Base-by-base conservation (phyloP, 2,888 invertebrate genomes). In the Carterocephalus palaemon region DNA sequence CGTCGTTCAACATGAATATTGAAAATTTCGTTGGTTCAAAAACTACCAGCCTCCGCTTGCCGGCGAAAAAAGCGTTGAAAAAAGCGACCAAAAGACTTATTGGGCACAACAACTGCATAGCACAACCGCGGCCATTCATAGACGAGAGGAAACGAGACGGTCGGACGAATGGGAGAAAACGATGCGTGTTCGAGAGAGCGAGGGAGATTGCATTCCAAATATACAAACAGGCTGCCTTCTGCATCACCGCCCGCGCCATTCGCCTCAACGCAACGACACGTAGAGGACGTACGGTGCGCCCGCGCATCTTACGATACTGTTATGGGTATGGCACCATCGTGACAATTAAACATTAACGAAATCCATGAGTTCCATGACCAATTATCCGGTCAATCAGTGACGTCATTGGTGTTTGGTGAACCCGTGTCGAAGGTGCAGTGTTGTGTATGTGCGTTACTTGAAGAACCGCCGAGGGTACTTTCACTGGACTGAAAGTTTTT, bases 401-500 rank as follows among this genome's bases (percentile, higher is more conserved):
- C 69, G 65, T 71, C 64, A 71, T 57, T 52, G 57, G 64, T 70
- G 65, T 65, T 65, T 66, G 64, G 64, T 62, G 59, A 52, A 48
- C 48, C 49, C 62, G 55, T 55, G 49, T 49, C 47, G 39, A 46
- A 47, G 47, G 52, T 54, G 53, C 33, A 45, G 59, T 62, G 63
- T 51, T 55, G 46, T 58, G 53, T 46, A 53, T 55, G 51, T 59
- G 59, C 51, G 61, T 63, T 57, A 49, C 56, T 50, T 51, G 48
- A 68, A 77, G 75, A 72, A 67, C 59, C 56, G 53, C 85, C 84
- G 81, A 83, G 76, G 75, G 76, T 77, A 85, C 85, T 86, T 86
- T 86, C 85, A 86, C 85, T 86, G 80, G 85, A 76, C 74, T 86
- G 85, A 86, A 86, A 86, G 85, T 86, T 74, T 65, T 68, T 68